Base-by-base conservation (phyloP, 2,113 vertebrate species). In the Nyctibius bracteatus region DNA sequence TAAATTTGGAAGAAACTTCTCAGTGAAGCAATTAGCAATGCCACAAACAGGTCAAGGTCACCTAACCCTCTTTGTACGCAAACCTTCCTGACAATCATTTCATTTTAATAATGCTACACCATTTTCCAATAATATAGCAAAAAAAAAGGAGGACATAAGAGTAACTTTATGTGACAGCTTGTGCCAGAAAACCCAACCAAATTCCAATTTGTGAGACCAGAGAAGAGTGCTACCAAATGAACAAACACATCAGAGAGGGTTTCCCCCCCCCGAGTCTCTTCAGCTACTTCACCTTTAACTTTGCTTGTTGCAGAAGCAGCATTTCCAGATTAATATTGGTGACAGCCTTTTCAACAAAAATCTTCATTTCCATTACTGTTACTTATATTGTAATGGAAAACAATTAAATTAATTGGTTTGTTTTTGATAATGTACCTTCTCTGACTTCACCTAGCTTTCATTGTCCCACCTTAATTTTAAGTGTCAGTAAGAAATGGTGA, bases 391-490 rank as follows among this genome's bases (percentile, higher is more conserved):
- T 73, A 54, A 77, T 6, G 27, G 44, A 85, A 93, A 91, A 73
- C 71, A 90, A 93, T 80, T 87, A 71, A 70, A 88, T 71, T 75
- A 85, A 94, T 78, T 73, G 46, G 25, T 62, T 78, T 78, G 33
- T 6, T 66, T 92, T 92, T 90, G 57, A 80, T 85, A 88, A 77
- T 14, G 30, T 58, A 77, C 31, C 19, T 74, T 88, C 74, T 86
- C 77, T 74, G 72, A 46, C 65, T 85, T 90, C 18, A 75, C 54
- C 62, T 67, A 86, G 91, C 89, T 97, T 97, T 98, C 95, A 88
- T 61, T 57, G 80, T 63, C 58, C 41, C 79, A 46, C 44, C 83
- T 93, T 93, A 88, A 95, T 68, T 93, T 88, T 65, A 92, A 92
- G 80, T 77, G 68, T 43, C 94, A 88, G 41, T 49, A 90, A 81